Evolutionary conservation across 2,797 vertebrate species (phyloP).

Genomic region (Leucoraja ocellata): DNA sequence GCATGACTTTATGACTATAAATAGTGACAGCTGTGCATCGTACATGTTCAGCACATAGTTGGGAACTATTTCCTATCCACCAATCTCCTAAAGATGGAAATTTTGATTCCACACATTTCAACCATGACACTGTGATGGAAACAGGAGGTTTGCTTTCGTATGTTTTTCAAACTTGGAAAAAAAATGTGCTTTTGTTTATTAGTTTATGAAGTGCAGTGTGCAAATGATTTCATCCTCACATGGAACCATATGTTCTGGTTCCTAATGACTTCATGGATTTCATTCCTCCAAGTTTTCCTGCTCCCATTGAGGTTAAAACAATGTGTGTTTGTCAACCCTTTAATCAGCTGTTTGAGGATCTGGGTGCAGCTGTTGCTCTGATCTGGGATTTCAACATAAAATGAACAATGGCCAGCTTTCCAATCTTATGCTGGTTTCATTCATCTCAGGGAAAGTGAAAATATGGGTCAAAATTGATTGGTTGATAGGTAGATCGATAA

Average conservation of each 20-base stretch:
- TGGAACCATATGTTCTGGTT: neutral
- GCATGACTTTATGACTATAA: too few species aligned
- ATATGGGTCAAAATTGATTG: neutral
- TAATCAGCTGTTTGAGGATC: neutral
- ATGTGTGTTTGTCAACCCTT: neutral
- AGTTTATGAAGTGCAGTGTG: neutral
- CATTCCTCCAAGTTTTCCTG: neutral
- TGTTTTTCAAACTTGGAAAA: neutral
- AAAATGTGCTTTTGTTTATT: neutral
- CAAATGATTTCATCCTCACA: neutral
- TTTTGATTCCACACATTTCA: constrained; percentile 6
- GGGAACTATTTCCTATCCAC: too few species aligned
- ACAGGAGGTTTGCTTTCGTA: neutral
- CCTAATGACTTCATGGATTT: neutral
- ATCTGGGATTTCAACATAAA: neutral
- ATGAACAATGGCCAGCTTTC: neutral
- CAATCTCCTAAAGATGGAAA: neutral
- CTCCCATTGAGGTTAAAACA: neutral
- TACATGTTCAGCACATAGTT: too few species aligned
- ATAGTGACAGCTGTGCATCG: too few species aligned
- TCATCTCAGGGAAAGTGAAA: neutral
- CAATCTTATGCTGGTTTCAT: neutral
- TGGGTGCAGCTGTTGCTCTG: neutral
- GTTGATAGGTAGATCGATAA: too few species aligned
- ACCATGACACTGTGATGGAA: neutral